phyloP scores from a whole-genome alignment of 2,113 vertebrate genomes.

The Nibea albiflora region DNA sequence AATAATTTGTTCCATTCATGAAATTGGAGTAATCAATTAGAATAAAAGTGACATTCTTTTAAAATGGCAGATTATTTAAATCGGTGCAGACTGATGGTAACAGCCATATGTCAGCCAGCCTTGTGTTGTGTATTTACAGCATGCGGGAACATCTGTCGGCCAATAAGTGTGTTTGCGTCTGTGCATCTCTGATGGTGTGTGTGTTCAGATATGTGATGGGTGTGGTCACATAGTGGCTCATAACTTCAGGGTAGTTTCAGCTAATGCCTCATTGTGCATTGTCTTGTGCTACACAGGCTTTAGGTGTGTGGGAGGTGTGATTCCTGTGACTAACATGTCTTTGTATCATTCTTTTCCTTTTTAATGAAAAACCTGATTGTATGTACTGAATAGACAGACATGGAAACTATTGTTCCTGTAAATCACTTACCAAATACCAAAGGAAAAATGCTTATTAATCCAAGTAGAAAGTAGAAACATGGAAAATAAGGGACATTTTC shows the following conservation, averaged over 20 bases:
- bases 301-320: not conserved
- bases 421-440: not conserved
- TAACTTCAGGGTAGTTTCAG: not conserved
- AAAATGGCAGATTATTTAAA: constrained; percentile 28
- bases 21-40: not conserved
- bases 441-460: not conserved
- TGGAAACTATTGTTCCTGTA: not conserved
- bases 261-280: not conserved
- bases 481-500: not conserved
- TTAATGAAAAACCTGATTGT: not conserved
- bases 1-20: constrained; percentile 14
- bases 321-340: not conserved
- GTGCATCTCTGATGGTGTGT: not conserved
- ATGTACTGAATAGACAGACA: not conserved
- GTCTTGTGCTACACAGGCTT: not conserved
- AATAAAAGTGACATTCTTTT: constrained; percentile 18
- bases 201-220: constrained; percentile 4
- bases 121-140: constrained; percentile 19
- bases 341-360: not conserved
- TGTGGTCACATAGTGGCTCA: constrained; percentile 16
- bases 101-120: not conserved
- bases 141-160: constrained; percentile 41
- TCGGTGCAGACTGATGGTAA: constrained; percentile 19
- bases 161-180: not conserved
- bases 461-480: not conserved